Evolutionary conservation across 2,888 invertebrate genomes (phyloP).

Genomic region (Apamea anceps): DNA sequence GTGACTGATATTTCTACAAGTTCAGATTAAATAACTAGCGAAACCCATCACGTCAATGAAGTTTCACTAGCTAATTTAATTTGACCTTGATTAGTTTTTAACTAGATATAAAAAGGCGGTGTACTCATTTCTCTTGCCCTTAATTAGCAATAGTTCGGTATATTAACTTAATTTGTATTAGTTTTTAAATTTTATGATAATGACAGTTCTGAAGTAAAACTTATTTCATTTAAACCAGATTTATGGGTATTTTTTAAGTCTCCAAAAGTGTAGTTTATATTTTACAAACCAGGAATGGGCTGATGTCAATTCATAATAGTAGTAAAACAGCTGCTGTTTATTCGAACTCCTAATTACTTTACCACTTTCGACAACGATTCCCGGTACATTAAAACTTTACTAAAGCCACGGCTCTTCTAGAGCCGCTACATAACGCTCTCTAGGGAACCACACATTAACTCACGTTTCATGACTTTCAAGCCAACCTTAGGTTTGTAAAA

Average conservation of each 20-base stretch:
- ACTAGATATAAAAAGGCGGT: slow-evolving; percentile 47
- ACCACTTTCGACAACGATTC: background rate
- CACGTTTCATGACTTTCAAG: background rate
- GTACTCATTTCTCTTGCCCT: slow-evolving; percentile 59
- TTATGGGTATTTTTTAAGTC: background rate
- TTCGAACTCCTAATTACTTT: background rate
- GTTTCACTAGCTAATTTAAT: slow-evolving; percentile 10
- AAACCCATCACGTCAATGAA: background rate
- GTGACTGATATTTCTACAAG: slow-evolving; percentile 61
- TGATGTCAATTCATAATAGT: background rate
- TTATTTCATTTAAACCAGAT: slow-evolving; percentile 5
- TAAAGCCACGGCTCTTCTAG: background rate
- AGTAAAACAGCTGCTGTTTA: background rate
- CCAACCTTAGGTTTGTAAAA: background rate
- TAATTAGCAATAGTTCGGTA: slow-evolving; percentile 16
- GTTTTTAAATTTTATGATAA: slow-evolving; percentile 11
- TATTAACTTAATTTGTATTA: slow-evolving; percentile 33
- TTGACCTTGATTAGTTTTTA: slow-evolving; percentile 24
- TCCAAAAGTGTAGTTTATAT: slow-evolving; percentile 31
- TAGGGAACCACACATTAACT: too few species aligned
- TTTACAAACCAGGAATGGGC: background rate
- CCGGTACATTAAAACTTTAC: background rate
- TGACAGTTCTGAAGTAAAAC: background rate
- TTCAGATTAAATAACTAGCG: slow-evolving; percentile 13
- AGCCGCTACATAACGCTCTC: background rate